A percentile compares a stretch with the other conserved stretches of the same genome.
Conservation (phyloP, 1,140 invertebrate genomes). For the Tyrophagus putrescentiae region DNA sequence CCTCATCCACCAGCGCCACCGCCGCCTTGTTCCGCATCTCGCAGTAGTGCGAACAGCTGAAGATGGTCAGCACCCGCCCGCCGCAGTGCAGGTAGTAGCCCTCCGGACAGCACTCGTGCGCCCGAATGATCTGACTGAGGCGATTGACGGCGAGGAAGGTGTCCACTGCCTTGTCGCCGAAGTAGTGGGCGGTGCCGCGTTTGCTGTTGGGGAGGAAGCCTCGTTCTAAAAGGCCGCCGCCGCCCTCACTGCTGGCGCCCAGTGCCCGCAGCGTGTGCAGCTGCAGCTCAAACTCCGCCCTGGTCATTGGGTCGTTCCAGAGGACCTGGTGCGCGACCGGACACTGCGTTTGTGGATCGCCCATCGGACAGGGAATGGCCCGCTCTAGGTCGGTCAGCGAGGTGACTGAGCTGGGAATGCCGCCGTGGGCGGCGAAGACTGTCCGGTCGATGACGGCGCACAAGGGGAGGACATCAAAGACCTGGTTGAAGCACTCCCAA, state of each 20-base stretch:
- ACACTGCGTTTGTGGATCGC: conserved; percentile 46
- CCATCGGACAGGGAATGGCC: conserved; percentile 45
- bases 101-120: conserved; percentile 49
- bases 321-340: conserved; percentile 55
- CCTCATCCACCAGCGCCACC: too few species aligned
- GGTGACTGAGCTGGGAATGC: conserved; percentile 47
- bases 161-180: conserved; percentile 48
- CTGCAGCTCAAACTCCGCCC: conserved; percentile 16
- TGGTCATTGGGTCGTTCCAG: conserved; percentile 54
- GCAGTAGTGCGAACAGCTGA: conserved; percentile 51
- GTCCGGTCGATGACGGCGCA: conserved; percentile 49
- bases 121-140: conserved; percentile 50
- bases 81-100: conserved; percentile 37
- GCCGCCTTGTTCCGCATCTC: conserved; percentile 47
- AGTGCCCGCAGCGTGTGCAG: conserved; percentile 19
- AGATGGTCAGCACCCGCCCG: conserved; percentile 49
- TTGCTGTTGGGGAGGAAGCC: conserved; percentile 52
- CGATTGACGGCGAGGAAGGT: conserved; percentile 46
- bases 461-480: conserved; percentile 54
- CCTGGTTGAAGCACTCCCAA: conserved; percentile 53
- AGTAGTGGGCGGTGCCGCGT: conserved; percentile 54
- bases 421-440: conserved; percentile 57
- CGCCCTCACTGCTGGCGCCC: conserved; percentile 3
- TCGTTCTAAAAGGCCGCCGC: conserved; percentile 42
- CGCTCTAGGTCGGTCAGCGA: conserved; percentile 40